A percentile compares a stretch with the other conserved stretches of the same genome.
Evolutionary conservation across 2,113 vertebrate species (phyloP).

Genomic region (Muscicapa adusta): DNA sequence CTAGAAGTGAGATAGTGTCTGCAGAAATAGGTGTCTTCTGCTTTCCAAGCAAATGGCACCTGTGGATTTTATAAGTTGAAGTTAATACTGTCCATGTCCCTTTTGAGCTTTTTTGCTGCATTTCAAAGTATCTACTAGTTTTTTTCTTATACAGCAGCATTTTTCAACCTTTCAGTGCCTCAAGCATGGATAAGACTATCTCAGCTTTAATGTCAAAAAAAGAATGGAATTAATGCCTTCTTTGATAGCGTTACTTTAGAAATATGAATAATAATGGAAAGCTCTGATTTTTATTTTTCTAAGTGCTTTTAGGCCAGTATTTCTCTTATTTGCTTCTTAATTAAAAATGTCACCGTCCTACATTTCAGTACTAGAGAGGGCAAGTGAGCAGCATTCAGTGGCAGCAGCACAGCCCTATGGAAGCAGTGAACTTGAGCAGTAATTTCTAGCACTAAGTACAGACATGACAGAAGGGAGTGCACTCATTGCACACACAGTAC

Average conservation of each 20-base stretch:
- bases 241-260: background rate
- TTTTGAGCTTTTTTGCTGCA: background rate
- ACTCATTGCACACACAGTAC: background rate
- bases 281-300: background rate
- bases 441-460: background rate
- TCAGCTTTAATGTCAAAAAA: background rate
- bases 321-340: background rate
- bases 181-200: background rate
- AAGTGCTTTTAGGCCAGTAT: background rate
- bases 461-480: background rate
- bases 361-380: background rate
- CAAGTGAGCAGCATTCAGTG: background rate
- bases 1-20: slow-evolving; percentile 8
- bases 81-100: background rate
- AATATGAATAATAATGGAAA: background rate
- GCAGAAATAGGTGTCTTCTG: slow-evolving; percentile 49
- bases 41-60: background rate
- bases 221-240: background rate
- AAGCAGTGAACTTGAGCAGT: background rate
- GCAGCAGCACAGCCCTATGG: background rate
- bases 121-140: background rate
- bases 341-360: background rate
- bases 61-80: slow-evolving; percentile 6
- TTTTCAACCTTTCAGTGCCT: background rate
- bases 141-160: background rate